Base-by-base conservation (phyloP, 2,888 invertebrate genomes). In the Xanthia icteritia region DNA sequence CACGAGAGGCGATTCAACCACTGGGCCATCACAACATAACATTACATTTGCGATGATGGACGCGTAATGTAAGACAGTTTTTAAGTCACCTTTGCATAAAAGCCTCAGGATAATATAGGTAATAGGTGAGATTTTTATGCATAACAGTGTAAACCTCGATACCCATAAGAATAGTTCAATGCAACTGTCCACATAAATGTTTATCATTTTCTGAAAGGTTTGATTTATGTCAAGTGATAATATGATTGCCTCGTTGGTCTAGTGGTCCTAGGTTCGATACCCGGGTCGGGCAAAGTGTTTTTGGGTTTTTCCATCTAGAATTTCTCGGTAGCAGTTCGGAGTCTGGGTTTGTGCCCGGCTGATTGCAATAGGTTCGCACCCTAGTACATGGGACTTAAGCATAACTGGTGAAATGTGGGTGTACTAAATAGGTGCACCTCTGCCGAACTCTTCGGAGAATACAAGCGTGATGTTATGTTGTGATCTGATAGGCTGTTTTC, bases 301-400 rank as follows among this genome's bases (percentile, higher is more conserved):
- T 56, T 56, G 2, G 5, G n/a, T 3, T n/a, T 56, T n/a, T 5
- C 56, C 5, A 11, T n/a, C 11, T n/a, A 13, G 0, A 13, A n/a
- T 56, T 56, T 13, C 11, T 13, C 51, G 0, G 56, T n/a, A 13
- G 56, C 5, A 11, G 11, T 54, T 23, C 11, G 54, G 9, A n/a
- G 56, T 5, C 23, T 8, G 54, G 9, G 6, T 51, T 51, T 51
- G 8, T 51, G 54, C 23, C 23, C 3, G 23, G 54, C 20, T 20
- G 20, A 23, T 54, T 23, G 54, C 2, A 54, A 54, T 54, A 23
- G 23, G 9, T 9, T 51, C 23, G 23, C 23, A 8, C 54, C 54
- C 23, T 56, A 0, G 1, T 1, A 5, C 5, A 56, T n/a, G n/a
- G n/a, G 1, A 56, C n/a, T 11, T n/a, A 11, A 54, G 11, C 0